These are phyloP conservation scores for Epizoanthus rinbou DNA, from an alignment of 92 coral and sea anemone genomes.

Conservation along the genomic window DNA sequence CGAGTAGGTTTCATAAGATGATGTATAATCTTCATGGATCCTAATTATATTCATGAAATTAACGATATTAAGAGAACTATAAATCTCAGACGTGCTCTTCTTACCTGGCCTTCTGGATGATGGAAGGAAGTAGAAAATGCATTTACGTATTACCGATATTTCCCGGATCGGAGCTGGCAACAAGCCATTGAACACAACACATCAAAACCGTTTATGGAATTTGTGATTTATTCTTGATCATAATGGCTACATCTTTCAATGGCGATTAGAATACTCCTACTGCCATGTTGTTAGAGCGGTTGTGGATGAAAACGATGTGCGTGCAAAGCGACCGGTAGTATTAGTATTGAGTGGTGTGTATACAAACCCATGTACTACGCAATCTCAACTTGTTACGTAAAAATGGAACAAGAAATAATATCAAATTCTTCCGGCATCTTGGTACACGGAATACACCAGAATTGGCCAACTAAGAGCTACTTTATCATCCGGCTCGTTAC, in stretches of 20 bases:
- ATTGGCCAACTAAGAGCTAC: too few relatives aligned
- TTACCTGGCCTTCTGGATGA: too few relatives aligned
- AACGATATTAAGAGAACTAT: neutral
- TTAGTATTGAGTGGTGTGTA: neutral
- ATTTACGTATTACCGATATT: neutral
- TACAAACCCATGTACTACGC: neutral
- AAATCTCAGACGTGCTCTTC: neutral
- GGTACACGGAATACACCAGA: too few relatives aligned
- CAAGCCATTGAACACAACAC: neutral
- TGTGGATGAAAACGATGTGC: neutral
- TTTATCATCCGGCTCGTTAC: neutral
- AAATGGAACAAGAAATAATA: neutral
- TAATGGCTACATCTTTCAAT: neutral
- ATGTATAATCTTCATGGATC: neutral
- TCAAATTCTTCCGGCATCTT: slow-evolving; percentile 4
- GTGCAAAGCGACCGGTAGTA: slow-evolving; percentile 15
- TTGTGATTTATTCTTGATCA: neutral
- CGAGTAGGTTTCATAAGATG: neutral
- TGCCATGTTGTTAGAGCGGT: neutral
- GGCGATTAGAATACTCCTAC: neutral
- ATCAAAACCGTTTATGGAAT: neutral
- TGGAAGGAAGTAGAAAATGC: neutral
- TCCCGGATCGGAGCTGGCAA: neutral
- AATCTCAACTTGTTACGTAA: neutral
- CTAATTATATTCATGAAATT: too few relatives aligned